Percentiles rank a stretch among this genome's conserved stretches.
phyloP scores from a whole-genome alignment of 2,888 invertebrate genomes.

The Amphipyra berbera region DNA sequence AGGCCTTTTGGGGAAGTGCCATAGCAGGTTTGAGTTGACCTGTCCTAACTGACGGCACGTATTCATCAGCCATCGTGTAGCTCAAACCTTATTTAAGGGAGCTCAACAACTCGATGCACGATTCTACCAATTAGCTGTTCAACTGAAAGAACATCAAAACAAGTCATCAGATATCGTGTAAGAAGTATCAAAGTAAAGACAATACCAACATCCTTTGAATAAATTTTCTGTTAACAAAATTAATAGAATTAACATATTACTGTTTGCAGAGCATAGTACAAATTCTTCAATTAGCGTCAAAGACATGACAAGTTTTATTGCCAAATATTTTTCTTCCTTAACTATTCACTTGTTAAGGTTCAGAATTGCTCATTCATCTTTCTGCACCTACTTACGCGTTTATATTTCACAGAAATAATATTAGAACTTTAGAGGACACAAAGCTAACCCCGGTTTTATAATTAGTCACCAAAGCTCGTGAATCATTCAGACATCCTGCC shows the following conservation, averaged over 20 bases:
- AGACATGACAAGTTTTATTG: neutral
- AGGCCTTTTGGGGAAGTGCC: too few species aligned
- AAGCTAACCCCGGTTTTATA: constrained; percentile 65
- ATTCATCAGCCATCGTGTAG: too few species aligned
- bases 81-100: too few species aligned
- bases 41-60: too few species aligned
- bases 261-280: neutral
- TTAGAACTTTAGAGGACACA: constrained; percentile 50
- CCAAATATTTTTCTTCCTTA: neutral
- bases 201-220: too few species aligned
- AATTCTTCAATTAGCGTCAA: constrained; percentile 40
- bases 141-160: neutral
- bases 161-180: too few species aligned
- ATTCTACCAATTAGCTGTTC: too few species aligned
- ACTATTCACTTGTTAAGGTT: neutral
- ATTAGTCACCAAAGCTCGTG: constrained; percentile 74
- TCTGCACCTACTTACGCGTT: constrained; percentile 9
- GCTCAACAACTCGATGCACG: too few species aligned
- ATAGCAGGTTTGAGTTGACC: too few species aligned
- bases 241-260: too few species aligned
- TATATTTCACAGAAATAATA: constrained; percentile 45
- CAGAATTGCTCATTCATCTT: neutral
- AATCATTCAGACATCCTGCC: constrained; percentile 72
- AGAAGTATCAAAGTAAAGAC: too few species aligned
- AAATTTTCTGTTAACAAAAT: too few species aligned